Evolutionary conservation across 2,797 vertebrate genomes (phyloP).

Genomic region (Lerista edwardsae): DNA sequence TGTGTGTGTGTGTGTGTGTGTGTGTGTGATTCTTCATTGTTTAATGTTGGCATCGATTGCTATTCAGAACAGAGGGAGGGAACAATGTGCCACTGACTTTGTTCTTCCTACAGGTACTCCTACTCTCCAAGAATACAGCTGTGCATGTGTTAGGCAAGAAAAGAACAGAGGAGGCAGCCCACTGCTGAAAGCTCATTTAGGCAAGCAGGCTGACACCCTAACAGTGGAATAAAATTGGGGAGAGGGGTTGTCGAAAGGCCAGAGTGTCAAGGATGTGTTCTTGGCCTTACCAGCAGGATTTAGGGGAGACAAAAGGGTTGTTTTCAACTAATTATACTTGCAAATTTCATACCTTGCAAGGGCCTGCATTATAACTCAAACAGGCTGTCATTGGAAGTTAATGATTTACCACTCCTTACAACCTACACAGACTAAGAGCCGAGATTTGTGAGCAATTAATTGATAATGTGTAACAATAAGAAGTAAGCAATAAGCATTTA

Average conservation of each 20-base stretch:
- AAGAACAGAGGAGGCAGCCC: constrained; percentile 51
- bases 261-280: background rate
- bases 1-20: too few relatives aligned
- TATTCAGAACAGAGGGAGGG: constrained; percentile 40
- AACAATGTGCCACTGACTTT: constrained; percentile 50
- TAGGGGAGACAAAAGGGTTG: constrained; percentile 51
- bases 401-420: constrained; percentile 64
- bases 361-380: constrained; percentile 60
- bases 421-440: constrained; percentile 61
- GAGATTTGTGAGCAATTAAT: constrained; percentile 72
- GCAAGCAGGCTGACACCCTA: constrained; percentile 42
- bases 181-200: constrained; percentile 38
- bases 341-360: constrained; percentile 49
- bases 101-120: constrained; percentile 60
- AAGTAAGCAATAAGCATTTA: constrained; percentile 61
- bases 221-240: background rate
- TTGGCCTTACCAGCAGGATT: constrained; percentile 22
- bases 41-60: constrained; percentile 61
- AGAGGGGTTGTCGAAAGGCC: background rate
- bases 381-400: constrained; percentile 58
- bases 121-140: constrained; percentile 53
- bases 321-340: constrained; percentile 52
- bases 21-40: constrained; percentile 28
- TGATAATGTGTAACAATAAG: constrained; percentile 62
- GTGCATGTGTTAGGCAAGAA: constrained; percentile 54